phyloP scores from a whole-genome alignment of 2,888 invertebrate species.

The Latrodectus hesperus region DNA sequence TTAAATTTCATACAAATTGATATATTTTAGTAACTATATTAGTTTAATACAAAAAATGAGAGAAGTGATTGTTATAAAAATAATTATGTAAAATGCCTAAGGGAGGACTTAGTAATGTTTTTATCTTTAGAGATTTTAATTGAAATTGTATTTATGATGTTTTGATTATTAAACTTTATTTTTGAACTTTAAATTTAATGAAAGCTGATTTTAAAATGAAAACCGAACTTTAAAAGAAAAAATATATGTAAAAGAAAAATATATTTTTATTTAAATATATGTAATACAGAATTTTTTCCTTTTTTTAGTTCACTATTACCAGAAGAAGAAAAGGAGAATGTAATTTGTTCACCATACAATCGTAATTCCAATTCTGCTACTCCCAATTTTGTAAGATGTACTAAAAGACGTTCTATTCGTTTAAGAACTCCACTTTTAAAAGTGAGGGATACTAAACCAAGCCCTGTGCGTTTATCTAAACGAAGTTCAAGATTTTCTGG shows the following conservation, averaged over 20 bases:
- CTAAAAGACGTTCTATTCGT: conserved; percentile 48
- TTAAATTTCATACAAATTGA: no score
- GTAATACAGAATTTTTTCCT: background rate
- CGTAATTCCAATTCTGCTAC: conserved; percentile 33
- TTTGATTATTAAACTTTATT: no score
- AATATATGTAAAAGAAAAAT: background rate
- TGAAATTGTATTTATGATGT: no score
- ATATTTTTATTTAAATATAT: background rate
- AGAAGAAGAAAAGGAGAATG: conserved; percentile 50
- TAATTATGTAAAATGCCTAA: no score
- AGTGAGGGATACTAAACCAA: conserved; percentile 63
- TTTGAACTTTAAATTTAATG: no score
- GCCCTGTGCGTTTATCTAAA: conserved; percentile 58
- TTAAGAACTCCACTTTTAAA: conserved; percentile 55
- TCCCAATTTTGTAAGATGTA: conserved; percentile 17
- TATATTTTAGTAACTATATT: no score
- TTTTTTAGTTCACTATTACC: conserved; percentile 17
- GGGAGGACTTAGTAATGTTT: no score
- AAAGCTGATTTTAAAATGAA: conserved; percentile 6
- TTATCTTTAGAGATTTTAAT: no score
- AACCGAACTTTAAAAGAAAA: background rate
- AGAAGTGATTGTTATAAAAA: no score
- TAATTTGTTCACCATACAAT: conserved; percentile 17
- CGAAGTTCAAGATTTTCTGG: conserved; percentile 37
- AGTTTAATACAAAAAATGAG: no score